Evolutionary conservation across 2,797 vertebrate species (phyloP).

Genomic region (Tokudaia muenninki): DNA sequence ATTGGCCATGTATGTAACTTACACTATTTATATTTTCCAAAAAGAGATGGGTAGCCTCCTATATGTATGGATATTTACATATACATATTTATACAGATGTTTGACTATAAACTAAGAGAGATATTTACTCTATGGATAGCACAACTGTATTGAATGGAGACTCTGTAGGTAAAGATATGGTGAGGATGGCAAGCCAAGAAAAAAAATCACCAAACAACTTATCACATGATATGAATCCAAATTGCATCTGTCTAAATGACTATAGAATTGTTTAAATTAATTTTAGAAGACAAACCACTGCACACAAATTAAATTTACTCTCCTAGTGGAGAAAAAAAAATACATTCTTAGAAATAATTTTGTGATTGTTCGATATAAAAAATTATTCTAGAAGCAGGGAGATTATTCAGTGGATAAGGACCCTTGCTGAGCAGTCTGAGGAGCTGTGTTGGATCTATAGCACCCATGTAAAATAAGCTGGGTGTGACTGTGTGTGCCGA

Average conservation of each 20-base stretch:
- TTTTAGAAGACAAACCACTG: background rate
- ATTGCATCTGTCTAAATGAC: background rate
- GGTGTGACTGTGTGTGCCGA: background rate
- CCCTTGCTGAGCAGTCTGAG: no score
- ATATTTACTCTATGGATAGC: background rate
- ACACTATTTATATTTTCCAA: background rate
- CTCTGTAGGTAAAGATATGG: background rate
- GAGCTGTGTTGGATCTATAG: no score
- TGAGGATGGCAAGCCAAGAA: background rate
- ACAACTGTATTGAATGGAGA: background rate
- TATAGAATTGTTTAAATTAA: background rate
- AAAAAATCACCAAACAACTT: background rate
- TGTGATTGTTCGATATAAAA: background rate
- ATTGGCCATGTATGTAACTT: background rate
- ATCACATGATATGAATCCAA: background rate
- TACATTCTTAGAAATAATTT: background rate
- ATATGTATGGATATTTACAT: background rate
- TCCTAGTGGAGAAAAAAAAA: slow-evolving; percentile 16
- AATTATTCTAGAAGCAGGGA: background rate
- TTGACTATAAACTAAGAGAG: slow-evolving; percentile 27
- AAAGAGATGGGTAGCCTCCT: background rate
- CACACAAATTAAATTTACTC: background rate
- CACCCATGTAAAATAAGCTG: background rate
- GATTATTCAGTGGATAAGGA: background rate
- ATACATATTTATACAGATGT: background rate